phyloP scores from a whole-genome alignment of 1,140 invertebrate genomes.

The Diorhabda elongata region DNA sequence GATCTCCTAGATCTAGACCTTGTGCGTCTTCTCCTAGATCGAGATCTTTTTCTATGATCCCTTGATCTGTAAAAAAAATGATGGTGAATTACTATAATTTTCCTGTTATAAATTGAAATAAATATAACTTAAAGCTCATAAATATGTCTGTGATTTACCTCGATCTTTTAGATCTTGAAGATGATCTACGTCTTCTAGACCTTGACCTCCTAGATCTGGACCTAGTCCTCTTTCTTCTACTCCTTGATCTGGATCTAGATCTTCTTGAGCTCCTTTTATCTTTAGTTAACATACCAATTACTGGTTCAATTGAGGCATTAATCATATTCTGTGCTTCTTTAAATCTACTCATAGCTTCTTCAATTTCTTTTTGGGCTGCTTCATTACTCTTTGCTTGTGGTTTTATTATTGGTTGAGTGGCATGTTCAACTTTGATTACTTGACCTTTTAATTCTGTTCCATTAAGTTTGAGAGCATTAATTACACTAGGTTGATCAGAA shows the following conservation, averaged over 20 bases:
- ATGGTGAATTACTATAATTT: no score
- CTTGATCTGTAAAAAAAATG: slow-evolving; percentile 29
- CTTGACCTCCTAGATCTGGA: slow-evolving; percentile 50
- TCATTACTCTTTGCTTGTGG: slow-evolving; percentile 93
- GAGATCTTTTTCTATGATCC: slow-evolving; percentile 47
- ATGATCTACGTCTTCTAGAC: slow-evolving; percentile 55
- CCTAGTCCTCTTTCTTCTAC: slow-evolving; percentile 52
- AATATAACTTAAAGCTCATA: no score
- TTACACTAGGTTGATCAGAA: slow-evolving; percentile 82
- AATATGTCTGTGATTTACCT: not conserved
- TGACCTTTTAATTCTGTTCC: slow-evolving; percentile 67
- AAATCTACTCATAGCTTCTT: slow-evolving; percentile 90
- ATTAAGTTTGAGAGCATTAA: slow-evolving; percentile 84
- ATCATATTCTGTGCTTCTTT: slow-evolving; percentile 94
- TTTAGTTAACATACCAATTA: slow-evolving; percentile 78
- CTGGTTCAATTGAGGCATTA: slow-evolving; percentile 86
- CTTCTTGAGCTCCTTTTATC: slow-evolving; percentile 65
- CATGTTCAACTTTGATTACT: slow-evolving; percentile 73
- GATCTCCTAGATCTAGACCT: slow-evolving; percentile 56
- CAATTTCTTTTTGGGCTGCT: slow-evolving; percentile 90
- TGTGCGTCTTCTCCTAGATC: slow-evolving; percentile 44
- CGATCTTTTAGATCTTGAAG: slow-evolving; percentile 45
- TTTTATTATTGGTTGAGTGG: slow-evolving; percentile 85
- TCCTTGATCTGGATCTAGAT: slow-evolving; percentile 55
- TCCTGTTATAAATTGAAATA: no score